phyloP scores from a whole-genome alignment of 2,113 vertebrate species.

The Rhipidura dahli region DNA sequence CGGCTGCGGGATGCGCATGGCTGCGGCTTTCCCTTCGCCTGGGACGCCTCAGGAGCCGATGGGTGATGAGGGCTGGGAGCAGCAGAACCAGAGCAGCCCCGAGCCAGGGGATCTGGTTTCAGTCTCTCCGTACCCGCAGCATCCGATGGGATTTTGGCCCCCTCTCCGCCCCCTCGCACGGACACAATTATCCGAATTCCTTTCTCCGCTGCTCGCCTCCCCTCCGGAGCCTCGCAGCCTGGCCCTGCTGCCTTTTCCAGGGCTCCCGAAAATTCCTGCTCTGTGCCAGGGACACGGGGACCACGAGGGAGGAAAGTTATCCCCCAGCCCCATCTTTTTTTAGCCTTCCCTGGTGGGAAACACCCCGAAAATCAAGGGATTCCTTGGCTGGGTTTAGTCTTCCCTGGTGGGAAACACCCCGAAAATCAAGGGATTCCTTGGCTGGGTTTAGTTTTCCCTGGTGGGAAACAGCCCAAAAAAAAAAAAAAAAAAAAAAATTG shows the following conservation, averaged over 20 bases:
- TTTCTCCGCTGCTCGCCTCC: background rate
- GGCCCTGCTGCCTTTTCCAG: background rate
- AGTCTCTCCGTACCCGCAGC: background rate
- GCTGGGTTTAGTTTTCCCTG: too few relatives aligned
- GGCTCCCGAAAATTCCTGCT: background rate
- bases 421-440: too few relatives aligned
- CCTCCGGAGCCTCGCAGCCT: background rate
- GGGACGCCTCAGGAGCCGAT: background rate
- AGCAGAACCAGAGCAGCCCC: background rate
- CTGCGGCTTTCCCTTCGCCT: constrained; percentile 17
- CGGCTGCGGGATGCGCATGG: background rate
- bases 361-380: too few relatives aligned
- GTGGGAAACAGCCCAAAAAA: too few relatives aligned
- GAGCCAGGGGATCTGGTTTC: constrained; percentile 25
- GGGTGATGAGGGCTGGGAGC: background rate
- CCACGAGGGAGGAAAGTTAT: too few relatives aligned
- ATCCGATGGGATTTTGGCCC: background rate
- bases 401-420: too few relatives aligned
- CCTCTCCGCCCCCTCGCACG: background rate
- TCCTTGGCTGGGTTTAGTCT: too few relatives aligned
- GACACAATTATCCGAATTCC: constrained; percentile 11
- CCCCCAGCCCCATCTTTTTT: too few relatives aligned
- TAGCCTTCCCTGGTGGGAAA: too few relatives aligned
- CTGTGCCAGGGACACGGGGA: background rate
- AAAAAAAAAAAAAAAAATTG: too few relatives aligned